Evolutionary conservation across 2,113 vertebrate genomes (phyloP), one percentile per base, ranked within the genome.

Genomic region (Zootoca vivipara): DNA sequence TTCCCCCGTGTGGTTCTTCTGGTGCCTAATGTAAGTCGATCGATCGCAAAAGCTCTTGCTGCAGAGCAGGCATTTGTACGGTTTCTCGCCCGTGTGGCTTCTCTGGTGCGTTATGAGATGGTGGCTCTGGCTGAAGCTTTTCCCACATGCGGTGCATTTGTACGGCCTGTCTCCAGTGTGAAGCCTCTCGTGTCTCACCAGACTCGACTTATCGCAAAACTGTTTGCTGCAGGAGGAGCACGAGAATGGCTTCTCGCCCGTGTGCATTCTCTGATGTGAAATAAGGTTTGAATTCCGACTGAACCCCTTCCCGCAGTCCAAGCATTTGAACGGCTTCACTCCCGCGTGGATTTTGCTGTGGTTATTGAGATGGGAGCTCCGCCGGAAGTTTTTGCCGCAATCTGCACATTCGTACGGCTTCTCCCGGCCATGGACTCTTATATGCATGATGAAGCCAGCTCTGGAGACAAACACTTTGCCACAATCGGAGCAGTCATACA

Each of bases 281-380:
- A 94, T 89, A 13, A 96, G 94, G 90, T 93, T 94, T 80, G 94
- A 95, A 62, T 89, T 93, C 72, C 94, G 93, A 56, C 93, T 90
- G 86, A 96, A 96, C 6, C 93, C 89, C 72, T 95, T 96, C 4
- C 94, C 95, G 77, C 95, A 96, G 12, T 95, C 92, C 15, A 90
- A 82, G 74, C 95, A 96, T 20, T 93, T 79, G 26, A 94, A 96
- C 0, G 95, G 95, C 78, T 93, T 96, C 87, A 95, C 95, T 35
- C 95, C 95, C 0, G 95, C 94, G 15, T 96, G 95, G 82, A 94
- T 93, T 18, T 62, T 82, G 69, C 86, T 87, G 24, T 87, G 86
- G 69, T 56, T 87, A 26, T 82, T 82, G 26, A 87, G 86, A 18
- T 87, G 86, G 0, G 86, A 82, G 69, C 86, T 87, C 26, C 79